phyloP scores from a whole-genome alignment of 2,113 vertebrate genomes.

The Mugil cephalus region DNA sequence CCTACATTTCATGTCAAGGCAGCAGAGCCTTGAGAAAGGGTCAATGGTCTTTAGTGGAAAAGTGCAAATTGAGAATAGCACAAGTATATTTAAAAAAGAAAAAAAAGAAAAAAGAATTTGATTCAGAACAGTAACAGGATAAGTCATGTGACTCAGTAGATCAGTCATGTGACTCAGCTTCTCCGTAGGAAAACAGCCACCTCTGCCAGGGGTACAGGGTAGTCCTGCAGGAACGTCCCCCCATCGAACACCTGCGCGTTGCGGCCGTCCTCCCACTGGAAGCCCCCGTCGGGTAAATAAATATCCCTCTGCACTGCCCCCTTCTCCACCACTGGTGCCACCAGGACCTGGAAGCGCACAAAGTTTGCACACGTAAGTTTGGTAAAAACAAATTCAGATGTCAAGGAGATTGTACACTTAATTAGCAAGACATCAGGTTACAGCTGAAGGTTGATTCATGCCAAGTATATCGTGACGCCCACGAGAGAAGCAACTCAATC shows the following conservation, averaged over 20 bases:
- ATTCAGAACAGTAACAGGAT: conserved; percentile 67
- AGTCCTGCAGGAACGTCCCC: conserved; percentile 87
- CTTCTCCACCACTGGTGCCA: conserved; percentile 90
- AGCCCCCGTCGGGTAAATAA: conserved; percentile 87
- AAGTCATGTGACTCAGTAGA: conserved; percentile 54
- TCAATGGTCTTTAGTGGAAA: conserved; percentile 85
- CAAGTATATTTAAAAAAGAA: conserved; percentile 51
- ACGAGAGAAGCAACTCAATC: conserved; percentile 29
- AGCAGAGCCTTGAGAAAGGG: conserved; percentile 66
- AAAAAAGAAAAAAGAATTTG: conserved; percentile 47
- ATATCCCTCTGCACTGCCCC: conserved; percentile 86
- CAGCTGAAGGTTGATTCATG: conserved; percentile 5
- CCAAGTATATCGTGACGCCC: conserved; percentile 10
- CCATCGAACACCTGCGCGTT: conserved; percentile 88
- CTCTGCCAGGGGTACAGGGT: conserved; percentile 84
- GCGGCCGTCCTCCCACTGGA: conserved; percentile 87
- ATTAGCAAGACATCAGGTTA: conserved; percentile 40
- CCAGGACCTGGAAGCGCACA: conserved; percentile 84
- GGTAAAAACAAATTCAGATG: conserved; percentile 19
- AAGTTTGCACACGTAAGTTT: conserved; percentile 8
- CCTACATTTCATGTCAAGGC: conserved; percentile 75
- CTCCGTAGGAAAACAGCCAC: conserved; percentile 87
- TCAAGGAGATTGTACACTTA: conserved; percentile 22
- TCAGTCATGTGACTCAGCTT: conserved; percentile 69
- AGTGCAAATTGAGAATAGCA: conserved; percentile 85